Percentiles rank a stretch among this genome's conserved stretches.
phyloP scores from a whole-genome alignment of 2,797 vertebrate genomes.

The Neosilurus hyrtlii region DNA sequence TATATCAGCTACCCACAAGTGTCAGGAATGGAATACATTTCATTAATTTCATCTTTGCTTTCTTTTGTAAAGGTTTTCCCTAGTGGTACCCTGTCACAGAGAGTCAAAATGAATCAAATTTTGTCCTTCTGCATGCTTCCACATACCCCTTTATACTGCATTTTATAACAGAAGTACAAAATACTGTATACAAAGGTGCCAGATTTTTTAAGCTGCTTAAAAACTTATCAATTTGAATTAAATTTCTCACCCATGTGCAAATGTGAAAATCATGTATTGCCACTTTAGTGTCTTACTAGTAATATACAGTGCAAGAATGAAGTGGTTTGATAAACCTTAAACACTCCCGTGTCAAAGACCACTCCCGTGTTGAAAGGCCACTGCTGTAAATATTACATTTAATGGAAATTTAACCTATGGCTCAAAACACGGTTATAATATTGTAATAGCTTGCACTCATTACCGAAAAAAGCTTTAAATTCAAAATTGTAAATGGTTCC shows the following conservation, averaged over 20 bases:
- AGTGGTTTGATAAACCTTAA: neutral
- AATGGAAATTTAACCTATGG: neutral
- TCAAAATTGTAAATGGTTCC: neutral
- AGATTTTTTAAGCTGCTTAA: too few relatives aligned
- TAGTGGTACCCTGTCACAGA: too few relatives aligned
- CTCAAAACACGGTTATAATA: neutral
- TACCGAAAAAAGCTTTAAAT: neutral
- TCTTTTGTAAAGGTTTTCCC: too few relatives aligned
- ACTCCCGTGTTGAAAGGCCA: neutral
- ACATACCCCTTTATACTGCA: too few relatives aligned
- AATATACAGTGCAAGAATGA: neutral
- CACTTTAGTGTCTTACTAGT: neutral
- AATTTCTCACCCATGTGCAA: neutral
- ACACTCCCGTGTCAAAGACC: neutral
- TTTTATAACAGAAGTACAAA: too few relatives aligned
- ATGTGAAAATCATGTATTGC: neutral
- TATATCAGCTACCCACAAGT: too few relatives aligned
- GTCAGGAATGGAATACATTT: too few relatives aligned
- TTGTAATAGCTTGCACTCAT: neutral
- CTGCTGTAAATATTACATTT: neutral
- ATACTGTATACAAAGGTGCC: too few relatives aligned
- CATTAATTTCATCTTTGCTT: too few relatives aligned
- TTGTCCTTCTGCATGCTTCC: too few relatives aligned
- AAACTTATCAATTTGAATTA: too few relatives aligned
- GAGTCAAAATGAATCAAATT: too few relatives aligned